These are phyloP conservation scores for Drosophila kepulauana DNA, from an alignment of 1,140 invertebrate genomes.

Conservation along the genomic window DNA sequence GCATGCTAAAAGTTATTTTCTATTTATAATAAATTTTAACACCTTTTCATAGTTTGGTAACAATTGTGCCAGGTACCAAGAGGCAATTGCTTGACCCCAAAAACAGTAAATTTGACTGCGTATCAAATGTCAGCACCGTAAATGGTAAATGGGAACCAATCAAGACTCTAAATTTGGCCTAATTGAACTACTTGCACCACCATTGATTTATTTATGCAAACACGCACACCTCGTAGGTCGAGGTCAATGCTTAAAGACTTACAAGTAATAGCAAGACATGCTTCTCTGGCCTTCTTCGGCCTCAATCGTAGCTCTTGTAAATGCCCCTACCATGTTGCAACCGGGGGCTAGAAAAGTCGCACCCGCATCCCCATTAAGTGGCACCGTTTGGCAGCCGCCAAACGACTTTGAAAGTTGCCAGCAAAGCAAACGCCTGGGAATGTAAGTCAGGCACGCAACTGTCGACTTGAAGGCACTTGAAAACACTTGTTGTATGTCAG, in stretches of 20 bases:
- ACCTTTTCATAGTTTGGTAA: neutral
- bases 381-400: constrained; percentile 55
- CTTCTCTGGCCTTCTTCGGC: neutral
- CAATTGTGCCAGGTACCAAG: constrained; percentile 25
- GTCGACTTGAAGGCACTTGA: constrained; percentile 62
- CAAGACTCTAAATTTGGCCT: constrained; percentile 24
- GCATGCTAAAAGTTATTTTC: neutral
- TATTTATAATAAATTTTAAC: neutral
- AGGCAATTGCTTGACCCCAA: constrained; percentile 28
- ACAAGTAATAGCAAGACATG: constrained; percentile 37
- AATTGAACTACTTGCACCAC: constrained; percentile 47
- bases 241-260: constrained; percentile 60
- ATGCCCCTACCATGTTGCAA: constrained; percentile 8
- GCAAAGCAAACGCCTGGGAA: constrained; percentile 48
- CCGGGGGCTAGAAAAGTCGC: constrained; percentile 51
- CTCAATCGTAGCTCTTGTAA: neutral
- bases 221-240: constrained; percentile 71
- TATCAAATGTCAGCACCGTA: constrained; percentile 26
- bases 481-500: constrained; percentile 78
- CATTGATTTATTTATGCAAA: constrained; percentile 61
- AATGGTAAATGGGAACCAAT: constrained; percentile 35
- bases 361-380: constrained; percentile 65
- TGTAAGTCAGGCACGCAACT: constrained; percentile 72
- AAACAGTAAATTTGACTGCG: constrained; percentile 4
- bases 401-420: constrained; percentile 72